Percentiles rank a stretch among this genome's conserved stretches.
Evolutionary conservation across 2,797 vertebrate genomes (phyloP).

Genomic region (Neosilurus mollespiculum): DNA sequence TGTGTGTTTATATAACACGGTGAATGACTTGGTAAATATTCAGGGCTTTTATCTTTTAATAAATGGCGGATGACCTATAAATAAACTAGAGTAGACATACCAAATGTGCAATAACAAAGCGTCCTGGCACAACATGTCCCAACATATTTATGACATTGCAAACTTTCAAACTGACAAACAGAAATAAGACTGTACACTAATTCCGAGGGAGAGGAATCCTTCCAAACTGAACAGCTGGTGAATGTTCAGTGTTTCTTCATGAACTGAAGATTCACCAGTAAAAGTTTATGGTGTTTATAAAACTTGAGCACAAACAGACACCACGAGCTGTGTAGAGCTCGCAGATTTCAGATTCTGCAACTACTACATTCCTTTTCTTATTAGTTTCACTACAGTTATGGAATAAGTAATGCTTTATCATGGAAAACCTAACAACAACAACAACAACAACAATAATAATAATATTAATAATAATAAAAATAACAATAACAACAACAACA

Average conservation of each 20-base stretch:
- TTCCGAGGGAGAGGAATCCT: too few species aligned
- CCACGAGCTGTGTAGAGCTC: background rate
- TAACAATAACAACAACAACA: too few species aligned
- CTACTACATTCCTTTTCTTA: too few species aligned
- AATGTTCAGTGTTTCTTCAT: background rate
- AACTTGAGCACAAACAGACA: background rate
- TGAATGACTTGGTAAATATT: background rate
- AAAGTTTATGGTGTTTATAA: background rate
- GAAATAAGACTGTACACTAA: background rate
- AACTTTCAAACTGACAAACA: background rate
- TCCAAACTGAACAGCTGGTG: background rate
- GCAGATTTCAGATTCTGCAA: background rate
- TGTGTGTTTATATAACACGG: background rate
- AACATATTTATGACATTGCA: background rate
- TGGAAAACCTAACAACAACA: background rate
- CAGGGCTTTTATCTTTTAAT: background rate
- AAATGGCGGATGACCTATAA: background rate
- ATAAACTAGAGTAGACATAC: background rate
- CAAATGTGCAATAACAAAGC: conserved; percentile 1
- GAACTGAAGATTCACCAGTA: background rate
- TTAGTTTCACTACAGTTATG: background rate
- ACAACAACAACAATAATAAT: too few species aligned
- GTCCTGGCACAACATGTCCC: background rate
- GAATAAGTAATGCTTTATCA: background rate
- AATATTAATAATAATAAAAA: too few species aligned